These are phyloP conservation scores for Ptychobarbus kaznakovi DNA, from an alignment of 2,797 vertebrate species.

Conservation along the genomic window DNA sequence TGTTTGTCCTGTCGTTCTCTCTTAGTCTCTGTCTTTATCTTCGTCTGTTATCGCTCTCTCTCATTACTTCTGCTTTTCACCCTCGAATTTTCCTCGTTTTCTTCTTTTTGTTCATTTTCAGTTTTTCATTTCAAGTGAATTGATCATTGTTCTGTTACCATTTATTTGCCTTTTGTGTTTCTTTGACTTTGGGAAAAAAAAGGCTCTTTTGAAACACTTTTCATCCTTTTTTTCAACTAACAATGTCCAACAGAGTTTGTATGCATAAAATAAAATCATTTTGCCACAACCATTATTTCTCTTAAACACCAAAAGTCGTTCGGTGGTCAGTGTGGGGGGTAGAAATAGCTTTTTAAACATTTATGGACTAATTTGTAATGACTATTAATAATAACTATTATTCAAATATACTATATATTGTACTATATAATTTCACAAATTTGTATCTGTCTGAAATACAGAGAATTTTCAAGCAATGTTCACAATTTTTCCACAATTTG, in stretches of 20 bases:
- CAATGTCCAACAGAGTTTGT: neutral
- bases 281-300: neutral
- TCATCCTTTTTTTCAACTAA: neutral
- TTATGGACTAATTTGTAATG: neutral
- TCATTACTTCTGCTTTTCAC: constrained; percentile 23
- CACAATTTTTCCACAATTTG: neutral
- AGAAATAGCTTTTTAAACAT: neutral
- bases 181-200: neutral
- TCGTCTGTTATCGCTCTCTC: neutral
- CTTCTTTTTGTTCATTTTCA: constrained; percentile 7
- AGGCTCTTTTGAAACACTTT: neutral
- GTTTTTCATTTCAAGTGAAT: constrained; percentile 20
- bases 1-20: constrained; percentile 1
- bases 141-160: constrained; percentile 1
- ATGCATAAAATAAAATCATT: neutral
- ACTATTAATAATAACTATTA: neutral
- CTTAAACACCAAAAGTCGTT: neutral
- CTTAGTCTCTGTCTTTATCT: constrained; percentile 29
- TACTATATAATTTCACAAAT: neutral
- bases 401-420: neutral
- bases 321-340: neutral
- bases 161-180: constrained; percentile 17
- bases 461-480: neutral
- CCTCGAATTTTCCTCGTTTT: neutral
- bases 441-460: neutral